These are phyloP conservation scores for Lepus americanus DNA, from an alignment of 2,113 vertebrate genomes.

Conservation along the genomic window DNA sequence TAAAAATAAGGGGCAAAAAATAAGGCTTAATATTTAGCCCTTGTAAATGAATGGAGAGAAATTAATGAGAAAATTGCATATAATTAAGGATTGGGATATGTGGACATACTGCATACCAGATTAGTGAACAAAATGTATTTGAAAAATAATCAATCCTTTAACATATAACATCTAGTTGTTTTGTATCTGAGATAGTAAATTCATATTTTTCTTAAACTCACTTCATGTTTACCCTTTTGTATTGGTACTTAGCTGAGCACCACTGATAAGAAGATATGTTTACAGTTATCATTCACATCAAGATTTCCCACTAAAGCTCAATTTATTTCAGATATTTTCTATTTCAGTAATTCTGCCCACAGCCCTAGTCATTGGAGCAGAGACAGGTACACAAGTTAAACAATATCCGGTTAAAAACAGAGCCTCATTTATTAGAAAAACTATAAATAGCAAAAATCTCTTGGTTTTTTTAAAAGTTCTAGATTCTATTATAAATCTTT, in stretches of 20 bases:
- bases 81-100: background rate
- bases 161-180: background rate
- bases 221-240: background rate
- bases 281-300: background rate
- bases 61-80: background rate
- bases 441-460: slow-evolving; percentile 71
- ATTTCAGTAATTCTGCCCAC: slow-evolving; percentile 56
- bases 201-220: background rate
- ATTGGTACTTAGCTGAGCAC: background rate
- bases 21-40: background rate
- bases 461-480: slow-evolving; percentile 21
- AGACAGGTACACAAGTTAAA: slow-evolving; percentile 48
- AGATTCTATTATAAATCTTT: background rate
- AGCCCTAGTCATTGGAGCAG: slow-evolving; percentile 63
- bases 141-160: background rate
- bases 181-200: slow-evolving; percentile 9
- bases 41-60: background rate
- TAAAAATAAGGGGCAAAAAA: slow-evolving; percentile 13
- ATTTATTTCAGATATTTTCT: slow-evolving; percentile 36
- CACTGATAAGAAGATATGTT: background rate
- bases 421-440: slow-evolving; percentile 38
- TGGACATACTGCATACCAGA: background rate
- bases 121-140: background rate
- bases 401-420: slow-evolving; percentile 11
- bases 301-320: background rate